These are phyloP conservation scores for Antheraea yamamai DNA, from an alignment of 2,888 invertebrate species.

Conservation along the genomic window DNA sequence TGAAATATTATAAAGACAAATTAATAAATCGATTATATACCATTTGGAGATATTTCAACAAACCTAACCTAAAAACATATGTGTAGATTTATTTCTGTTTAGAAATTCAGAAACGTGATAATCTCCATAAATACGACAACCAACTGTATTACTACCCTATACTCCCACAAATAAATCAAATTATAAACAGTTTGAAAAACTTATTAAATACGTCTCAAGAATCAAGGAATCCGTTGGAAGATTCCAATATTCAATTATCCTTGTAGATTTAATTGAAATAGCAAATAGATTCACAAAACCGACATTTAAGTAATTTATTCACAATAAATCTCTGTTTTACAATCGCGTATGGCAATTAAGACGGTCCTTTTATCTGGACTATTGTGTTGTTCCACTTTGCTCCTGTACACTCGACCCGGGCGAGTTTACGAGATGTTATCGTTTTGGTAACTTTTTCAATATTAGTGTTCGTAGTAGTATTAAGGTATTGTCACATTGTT, in stretches of 20 bases:
- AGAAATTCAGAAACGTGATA: no score
- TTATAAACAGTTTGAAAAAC: no score
- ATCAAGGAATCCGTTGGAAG: neutral
- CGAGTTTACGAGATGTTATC: slow-evolving; percentile 18
- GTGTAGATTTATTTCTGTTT: no score
- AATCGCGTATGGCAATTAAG: slow-evolving; percentile 60
- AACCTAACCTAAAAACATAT: no score
- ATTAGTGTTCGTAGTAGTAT: neutral
- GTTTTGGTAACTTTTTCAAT: slow-evolving; percentile 20
- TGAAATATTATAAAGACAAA: no score
- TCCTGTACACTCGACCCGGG: slow-evolving; percentile 17
- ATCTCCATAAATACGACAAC: no score
- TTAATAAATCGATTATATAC: no score
- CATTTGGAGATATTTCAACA: no score
- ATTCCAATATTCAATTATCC: neutral
- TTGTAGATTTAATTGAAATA: slow-evolving; percentile 42
- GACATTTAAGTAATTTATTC: slow-evolving; percentile 63
- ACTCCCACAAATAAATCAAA: no score
- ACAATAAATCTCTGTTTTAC: slow-evolving; percentile 51
- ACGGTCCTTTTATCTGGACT: slow-evolving; percentile 51
- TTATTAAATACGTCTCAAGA: no score
- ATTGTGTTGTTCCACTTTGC: slow-evolving; percentile 30
- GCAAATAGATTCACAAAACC: slow-evolving; percentile 22
- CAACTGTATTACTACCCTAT: no score
- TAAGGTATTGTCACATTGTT: slow-evolving; percentile 9